These are phyloP conservation scores for Tortricodes alternella DNA, from an alignment of 2,888 invertebrate genomes.

Conservation along the genomic window DNA sequence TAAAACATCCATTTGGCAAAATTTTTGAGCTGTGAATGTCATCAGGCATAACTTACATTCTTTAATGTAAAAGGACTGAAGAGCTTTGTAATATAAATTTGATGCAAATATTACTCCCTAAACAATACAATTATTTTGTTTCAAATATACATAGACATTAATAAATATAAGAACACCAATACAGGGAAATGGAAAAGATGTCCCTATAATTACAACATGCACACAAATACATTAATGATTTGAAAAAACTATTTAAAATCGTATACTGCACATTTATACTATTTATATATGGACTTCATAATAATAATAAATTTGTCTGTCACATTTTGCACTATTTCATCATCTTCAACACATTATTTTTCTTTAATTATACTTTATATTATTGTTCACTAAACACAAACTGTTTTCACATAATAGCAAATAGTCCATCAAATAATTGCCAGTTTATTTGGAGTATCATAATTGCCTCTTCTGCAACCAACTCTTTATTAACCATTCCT, in stretches of 20 bases:
- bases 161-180: conserved; percentile 12
- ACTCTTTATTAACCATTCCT: conserved; percentile 44
- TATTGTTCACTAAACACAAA: conserved; percentile 48
- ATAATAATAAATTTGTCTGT: conserved; percentile 27
- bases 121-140: not conserved
- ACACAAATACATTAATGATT: conserved; percentile 35
- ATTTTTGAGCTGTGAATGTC: conserved; percentile 63
- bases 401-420: conserved; percentile 43
- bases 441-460: conserved; percentile 43
- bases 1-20: conserved; percentile 75
- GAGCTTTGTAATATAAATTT: conserved; percentile 27
- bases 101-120: not conserved
- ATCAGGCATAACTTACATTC: conserved; percentile 38
- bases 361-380: conserved; percentile 36
- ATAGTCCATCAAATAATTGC: conserved; percentile 48
- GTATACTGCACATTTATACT: conserved; percentile 42
- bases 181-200: conserved; percentile 24
- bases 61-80: conserved; percentile 31
- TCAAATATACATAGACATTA: conserved; percentile 12
- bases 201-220: conserved; percentile 28
- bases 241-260: conserved; percentile 38
- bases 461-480: conserved; percentile 53
- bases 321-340: conserved; percentile 33
- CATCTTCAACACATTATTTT: conserved; percentile 28
- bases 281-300: conserved; percentile 32